Percentiles rank a stretch among this genome's conserved stretches.
These are phyloP conservation scores for Tyrophagus putrescentiae DNA, from an alignment of 1,140 invertebrate genomes.

Conservation along the genomic window DNA sequence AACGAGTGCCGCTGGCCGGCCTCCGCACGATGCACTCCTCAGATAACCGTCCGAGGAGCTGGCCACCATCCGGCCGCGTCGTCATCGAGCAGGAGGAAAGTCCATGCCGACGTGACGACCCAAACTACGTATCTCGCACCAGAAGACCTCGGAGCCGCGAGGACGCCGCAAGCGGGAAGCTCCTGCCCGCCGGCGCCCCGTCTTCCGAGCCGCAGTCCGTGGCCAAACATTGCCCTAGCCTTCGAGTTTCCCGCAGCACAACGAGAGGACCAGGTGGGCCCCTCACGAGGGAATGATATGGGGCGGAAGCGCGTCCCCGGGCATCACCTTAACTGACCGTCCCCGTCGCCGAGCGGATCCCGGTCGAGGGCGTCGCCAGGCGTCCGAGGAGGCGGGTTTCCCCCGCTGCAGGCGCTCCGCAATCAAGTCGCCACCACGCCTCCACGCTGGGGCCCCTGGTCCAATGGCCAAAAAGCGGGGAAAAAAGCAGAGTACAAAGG, in stretches of 20 bases:
- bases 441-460: neutral
- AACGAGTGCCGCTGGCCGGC: conserved; percentile 15
- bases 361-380: neutral
- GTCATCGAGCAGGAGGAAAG: conserved; percentile 2
- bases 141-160: conserved; percentile 2
- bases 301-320: neutral
- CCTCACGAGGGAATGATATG: neutral
- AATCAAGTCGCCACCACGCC: neutral
- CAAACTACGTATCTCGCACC: conserved; percentile 19
- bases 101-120: neutral
- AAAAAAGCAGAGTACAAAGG: neutral
- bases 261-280: conserved; percentile 3
- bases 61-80: neutral
- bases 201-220: conserved; percentile 14
- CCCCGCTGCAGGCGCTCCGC: neutral
- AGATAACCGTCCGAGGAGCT: neutral
- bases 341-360: conserved; percentile 9
- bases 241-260: neutral
- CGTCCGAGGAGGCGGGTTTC: neutral
- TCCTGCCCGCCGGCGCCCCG: conserved; percentile 11
- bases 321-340: conserved; percentile 16
- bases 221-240: conserved; percentile 1
- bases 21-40: conserved; percentile 11
- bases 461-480: neutral
- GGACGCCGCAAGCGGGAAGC: neutral